Percentiles rank a stretch among this genome's conserved stretches.
Evolutionary conservation across 2,888 invertebrate species (phyloP).

Genomic region (Caenorhabditis imperialis): DNA sequence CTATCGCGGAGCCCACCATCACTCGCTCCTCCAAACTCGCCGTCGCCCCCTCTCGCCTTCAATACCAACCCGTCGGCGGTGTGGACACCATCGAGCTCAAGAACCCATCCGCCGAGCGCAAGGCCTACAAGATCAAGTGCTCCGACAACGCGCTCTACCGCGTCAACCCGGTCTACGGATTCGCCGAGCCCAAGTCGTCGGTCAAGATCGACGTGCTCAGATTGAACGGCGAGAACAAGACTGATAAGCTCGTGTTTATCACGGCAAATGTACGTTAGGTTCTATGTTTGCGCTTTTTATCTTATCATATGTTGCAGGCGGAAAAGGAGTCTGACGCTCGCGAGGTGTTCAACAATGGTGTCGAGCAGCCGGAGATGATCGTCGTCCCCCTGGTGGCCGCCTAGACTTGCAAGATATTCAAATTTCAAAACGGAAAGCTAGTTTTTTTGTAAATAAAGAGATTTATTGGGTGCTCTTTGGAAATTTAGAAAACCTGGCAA

Average conservation of each 20-base stretch:
- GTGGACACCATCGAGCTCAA: conserved; percentile 38
- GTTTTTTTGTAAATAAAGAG: too few relatives aligned
- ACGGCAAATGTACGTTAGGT: conserved; percentile 32
- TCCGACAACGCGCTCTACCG: conserved; percentile 53
- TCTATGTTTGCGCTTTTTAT: neutral
- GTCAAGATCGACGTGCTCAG: conserved; percentile 50
- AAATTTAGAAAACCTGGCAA: too few relatives aligned
- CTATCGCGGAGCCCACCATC: conserved; percentile 27
- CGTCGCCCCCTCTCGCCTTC: conserved; percentile 37
- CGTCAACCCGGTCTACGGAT: conserved; percentile 53
- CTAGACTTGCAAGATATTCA: too few relatives aligned
- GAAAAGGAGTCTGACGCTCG: conserved; percentile 10
- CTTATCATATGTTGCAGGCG: conserved; percentile 22
- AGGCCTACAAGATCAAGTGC: conserved; percentile 53
- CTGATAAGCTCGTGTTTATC: conserved; percentile 49
- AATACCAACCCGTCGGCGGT: conserved; percentile 39
- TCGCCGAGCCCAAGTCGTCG: conserved; percentile 45
- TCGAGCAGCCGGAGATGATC: conserved; percentile 38
- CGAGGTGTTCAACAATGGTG: conserved; percentile 20
- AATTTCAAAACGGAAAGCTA: too few relatives aligned
- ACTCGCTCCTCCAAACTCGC: conserved; percentile 34
- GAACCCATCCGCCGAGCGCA: conserved; percentile 47
- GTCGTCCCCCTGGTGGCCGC: conserved; percentile 34
- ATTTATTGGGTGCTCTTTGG: too few relatives aligned
- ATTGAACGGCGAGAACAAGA: conserved; percentile 47